Evolutionary conservation across 1,140 invertebrate genomes (phyloP).

Genomic region (Diprion similis): DNA sequence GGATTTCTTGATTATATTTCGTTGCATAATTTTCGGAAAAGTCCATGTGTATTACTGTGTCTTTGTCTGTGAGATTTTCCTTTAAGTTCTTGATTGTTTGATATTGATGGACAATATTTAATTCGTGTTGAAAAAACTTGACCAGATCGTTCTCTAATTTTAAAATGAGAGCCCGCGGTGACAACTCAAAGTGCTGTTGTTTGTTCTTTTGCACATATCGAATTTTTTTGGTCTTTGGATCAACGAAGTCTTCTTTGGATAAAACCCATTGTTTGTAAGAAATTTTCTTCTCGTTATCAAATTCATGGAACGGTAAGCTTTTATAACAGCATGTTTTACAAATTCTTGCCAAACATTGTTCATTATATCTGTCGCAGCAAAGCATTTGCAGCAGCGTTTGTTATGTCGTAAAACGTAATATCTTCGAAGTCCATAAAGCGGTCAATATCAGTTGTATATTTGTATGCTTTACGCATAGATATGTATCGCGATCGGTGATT

Average conservation of each 20-base stretch:
- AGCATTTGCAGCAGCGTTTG: conserved; percentile 4
- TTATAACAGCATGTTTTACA: neutral
- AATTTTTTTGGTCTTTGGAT: conserved; percentile 11
- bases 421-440: neutral
- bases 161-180: neutral
- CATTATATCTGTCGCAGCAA: conserved; percentile 5
- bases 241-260: conserved; percentile 1
- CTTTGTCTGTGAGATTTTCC: conserved; percentile 28
- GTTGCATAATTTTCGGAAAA: conserved; percentile 4
- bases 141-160: conserved; percentile 7
- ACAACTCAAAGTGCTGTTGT: neutral
- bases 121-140: neutral
- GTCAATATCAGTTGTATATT: neutral
- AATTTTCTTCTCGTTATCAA: neutral
- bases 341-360: neutral
- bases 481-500: conserved; percentile 3
- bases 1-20: conserved; percentile 30
- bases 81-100: conserved; percentile 33
- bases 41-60: neutral
- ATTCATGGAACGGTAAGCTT: neutral
- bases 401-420: neutral
- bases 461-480: neutral
- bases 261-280: conserved; percentile 8
- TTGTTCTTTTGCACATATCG: neutral
- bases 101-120: conserved; percentile 35